A percentile compares a stretch with the other conserved stretches of the same genome.
These are phyloP conservation scores for Galleria mellonella DNA, from an alignment of 1,140 invertebrate genomes.

Conservation along the genomic window DNA sequence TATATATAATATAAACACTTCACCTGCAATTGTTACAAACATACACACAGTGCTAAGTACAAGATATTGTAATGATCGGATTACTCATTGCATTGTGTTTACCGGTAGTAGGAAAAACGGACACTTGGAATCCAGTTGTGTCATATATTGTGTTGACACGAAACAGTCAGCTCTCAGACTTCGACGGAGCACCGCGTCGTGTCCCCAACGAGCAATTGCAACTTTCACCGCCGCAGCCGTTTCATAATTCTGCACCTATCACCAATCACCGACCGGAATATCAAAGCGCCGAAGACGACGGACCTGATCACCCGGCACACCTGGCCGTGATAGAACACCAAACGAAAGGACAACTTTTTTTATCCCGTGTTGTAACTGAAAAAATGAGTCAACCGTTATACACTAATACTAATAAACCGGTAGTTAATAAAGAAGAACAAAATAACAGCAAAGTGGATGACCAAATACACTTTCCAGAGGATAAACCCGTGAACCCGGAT, in stretches of 20 bases:
- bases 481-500: too few relatives aligned
- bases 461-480: too few relatives aligned
- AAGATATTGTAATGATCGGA: slow-evolving; percentile 14
- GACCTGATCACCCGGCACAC: background rate
- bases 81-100: slow-evolving; percentile 16
- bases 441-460: too few relatives aligned
- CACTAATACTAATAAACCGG: too few relatives aligned
- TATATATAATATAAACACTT: background rate
- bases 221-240: background rate
- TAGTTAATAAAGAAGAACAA: too few relatives aligned
- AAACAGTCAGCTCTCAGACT: background rate
- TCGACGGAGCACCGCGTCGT: background rate
- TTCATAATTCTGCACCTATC: background rate
- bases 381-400: too few relatives aligned
- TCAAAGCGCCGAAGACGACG: background rate
- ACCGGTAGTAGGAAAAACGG: slow-evolving; percentile 17
- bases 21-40: background rate
- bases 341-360: slow-evolving; percentile 8
- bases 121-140: slow-evolving; percentile 6
- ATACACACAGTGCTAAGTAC: background rate
- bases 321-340: slow-evolving; percentile 2
- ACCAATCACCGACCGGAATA: background rate
- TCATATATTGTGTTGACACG: background rate
- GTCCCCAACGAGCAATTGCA: background rate
- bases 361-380: background rate